Evolutionary conservation across 2,888 invertebrate species (phyloP).

Genomic region (Nineta flava): DNA sequence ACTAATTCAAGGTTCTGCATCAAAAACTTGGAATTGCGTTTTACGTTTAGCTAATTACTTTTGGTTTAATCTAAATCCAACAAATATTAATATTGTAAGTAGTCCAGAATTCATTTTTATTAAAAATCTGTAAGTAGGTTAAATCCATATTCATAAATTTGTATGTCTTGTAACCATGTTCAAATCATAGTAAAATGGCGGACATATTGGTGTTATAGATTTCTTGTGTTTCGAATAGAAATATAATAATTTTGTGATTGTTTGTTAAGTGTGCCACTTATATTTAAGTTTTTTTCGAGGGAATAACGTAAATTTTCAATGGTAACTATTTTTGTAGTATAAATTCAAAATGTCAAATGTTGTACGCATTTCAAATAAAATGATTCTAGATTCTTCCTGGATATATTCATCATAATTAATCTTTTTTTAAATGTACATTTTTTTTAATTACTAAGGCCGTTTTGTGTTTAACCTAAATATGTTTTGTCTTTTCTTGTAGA

Average conservation of each 20-base stretch:
- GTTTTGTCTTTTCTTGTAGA: conserved; percentile 33
- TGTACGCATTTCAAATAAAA: no score
- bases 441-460: no score
- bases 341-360: no score
- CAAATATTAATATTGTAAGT: conserved; percentile 25
- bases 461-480: background rate
- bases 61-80: conserved; percentile 40
- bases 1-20: conserved; percentile 50
- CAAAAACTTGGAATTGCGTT: conserved; percentile 52
- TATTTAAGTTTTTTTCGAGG: no score
- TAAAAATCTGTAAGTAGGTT: background rate
- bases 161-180: background rate
- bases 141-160: background rate
- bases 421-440: no score
- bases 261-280: no score
- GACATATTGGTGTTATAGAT: background rate
- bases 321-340: no score
- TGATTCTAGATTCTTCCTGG: no score
- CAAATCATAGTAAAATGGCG: background rate
- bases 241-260: no score
- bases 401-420: no score
- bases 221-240: no score
- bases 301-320: no score
- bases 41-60: conserved; percentile 40
- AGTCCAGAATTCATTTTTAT: conserved; percentile 5